phyloP scores from a whole-genome alignment of 2,113 vertebrate genomes.

The Catharus minimus region DNA sequence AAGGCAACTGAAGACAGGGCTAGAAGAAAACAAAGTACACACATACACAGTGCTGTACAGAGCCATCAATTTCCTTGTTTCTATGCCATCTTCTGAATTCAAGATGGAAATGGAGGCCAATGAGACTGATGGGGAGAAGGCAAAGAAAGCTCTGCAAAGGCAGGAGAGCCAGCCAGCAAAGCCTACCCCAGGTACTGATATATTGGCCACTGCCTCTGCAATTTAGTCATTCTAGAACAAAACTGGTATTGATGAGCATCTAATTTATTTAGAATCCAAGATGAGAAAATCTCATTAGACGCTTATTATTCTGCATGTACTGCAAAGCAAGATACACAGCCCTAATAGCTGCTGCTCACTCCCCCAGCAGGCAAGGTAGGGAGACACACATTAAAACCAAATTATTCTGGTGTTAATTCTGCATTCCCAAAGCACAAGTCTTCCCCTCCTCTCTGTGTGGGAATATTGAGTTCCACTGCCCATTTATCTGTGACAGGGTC shows the following conservation, averaged over 20 bases:
- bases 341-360: neutral
- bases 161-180: neutral
- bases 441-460: neutral
- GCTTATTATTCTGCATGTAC: neutral
- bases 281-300: neutral
- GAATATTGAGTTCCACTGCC: neutral
- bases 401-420: neutral
- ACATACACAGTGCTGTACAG: neutral
- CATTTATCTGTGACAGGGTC: neutral
- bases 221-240: neutral
- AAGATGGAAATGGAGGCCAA: neutral
- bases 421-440: neutral
- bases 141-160: neutral
- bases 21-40: neutral
- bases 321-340: neutral
- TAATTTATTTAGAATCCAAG: constrained; percentile 14
- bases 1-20: neutral
- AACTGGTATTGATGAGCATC: neutral
- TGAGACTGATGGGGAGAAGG: neutral
- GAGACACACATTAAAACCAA: neutral
- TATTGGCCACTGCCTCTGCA: neutral
- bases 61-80: neutral
- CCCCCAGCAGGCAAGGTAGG: neutral
- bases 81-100: neutral
- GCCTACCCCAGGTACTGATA: neutral